phyloP scores from a whole-genome alignment of 2,797 vertebrate species.

The Channallabes apus region DNA sequence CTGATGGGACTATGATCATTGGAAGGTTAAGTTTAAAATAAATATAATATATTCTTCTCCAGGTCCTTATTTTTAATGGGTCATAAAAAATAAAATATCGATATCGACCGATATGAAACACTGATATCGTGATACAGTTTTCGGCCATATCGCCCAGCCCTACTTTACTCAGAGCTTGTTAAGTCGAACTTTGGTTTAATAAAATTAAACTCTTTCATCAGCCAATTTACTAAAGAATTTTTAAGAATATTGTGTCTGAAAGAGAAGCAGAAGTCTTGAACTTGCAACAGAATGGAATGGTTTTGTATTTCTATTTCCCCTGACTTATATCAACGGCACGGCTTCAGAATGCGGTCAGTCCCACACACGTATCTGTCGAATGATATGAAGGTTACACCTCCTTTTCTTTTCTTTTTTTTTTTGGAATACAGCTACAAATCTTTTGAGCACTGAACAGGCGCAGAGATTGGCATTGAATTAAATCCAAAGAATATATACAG shows the following conservation, averaged over 20 bases:
- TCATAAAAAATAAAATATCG: too few species aligned
- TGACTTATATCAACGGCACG: neutral
- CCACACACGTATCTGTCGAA: neutral
- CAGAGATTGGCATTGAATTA: neutral
- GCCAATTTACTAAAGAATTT: neutral
- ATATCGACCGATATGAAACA: too few species aligned
- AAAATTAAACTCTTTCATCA: neutral
- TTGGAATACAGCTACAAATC: neutral
- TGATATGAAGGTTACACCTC: neutral
- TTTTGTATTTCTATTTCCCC: neutral
- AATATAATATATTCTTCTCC: too few species aligned
- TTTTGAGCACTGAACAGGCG: neutral
- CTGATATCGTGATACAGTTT: too few species aligned
- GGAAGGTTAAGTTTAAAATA: too few species aligned
- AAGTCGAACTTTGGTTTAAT: too few species aligned
- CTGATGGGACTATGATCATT: too few species aligned
- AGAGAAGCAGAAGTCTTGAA: neutral
- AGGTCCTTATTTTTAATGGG: too few species aligned
- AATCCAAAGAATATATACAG: neutral
- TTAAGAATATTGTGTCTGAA: neutral
- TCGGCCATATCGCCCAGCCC: too few species aligned
- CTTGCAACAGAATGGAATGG: neutral
- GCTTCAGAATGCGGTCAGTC: neutral
- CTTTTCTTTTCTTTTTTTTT: neutral
- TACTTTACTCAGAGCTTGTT: neutral